Conservation (phyloP, 2,113 vertebrate species). For the Nothobranchius furzeri region DNA sequence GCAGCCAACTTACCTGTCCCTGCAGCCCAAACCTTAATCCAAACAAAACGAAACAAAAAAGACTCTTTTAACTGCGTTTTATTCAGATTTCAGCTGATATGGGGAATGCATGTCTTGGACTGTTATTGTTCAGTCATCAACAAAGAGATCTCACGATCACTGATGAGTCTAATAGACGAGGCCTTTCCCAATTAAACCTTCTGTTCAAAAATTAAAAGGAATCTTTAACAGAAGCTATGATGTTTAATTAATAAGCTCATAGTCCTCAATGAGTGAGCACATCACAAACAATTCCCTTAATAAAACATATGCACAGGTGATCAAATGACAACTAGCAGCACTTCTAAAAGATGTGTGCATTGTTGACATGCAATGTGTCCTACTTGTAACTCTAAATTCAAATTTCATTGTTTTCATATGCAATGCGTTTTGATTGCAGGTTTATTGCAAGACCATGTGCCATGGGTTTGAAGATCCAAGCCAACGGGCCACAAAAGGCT, state of each 20-base stretch:
- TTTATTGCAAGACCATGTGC: slow-evolving; percentile 97
- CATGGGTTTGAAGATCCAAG: slow-evolving; percentile 95
- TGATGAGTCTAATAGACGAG: too few relatives aligned
- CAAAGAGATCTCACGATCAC: background rate
- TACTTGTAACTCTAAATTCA: background rate
- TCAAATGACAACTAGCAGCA: too few relatives aligned
- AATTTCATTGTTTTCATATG: background rate
- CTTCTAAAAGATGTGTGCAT: too few relatives aligned
- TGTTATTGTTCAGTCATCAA: background rate
- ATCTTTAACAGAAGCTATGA: too few relatives aligned
- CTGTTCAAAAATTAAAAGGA: too few relatives aligned
- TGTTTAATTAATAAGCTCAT: too few relatives aligned
- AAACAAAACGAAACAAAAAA: background rate
- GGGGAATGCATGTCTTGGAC: slow-evolving; percentile 1
- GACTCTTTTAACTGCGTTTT: background rate
- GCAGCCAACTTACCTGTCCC: slow-evolving; percentile 25
- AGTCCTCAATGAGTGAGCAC: background rate
- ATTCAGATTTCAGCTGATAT: background rate
- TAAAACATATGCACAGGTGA: background rate
- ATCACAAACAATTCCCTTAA: background rate
- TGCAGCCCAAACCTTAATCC: background rate
- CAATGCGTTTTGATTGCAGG: slow-evolving; percentile 73
- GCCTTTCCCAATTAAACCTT: too few relatives aligned
- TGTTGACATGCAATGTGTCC: background rate
- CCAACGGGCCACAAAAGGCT: slow-evolving; percentile 92